Percentiles rank a stretch among this genome's conserved stretches.
phyloP scores from a whole-genome alignment of 2,888 invertebrate genomes.

The Nebria salina region DNA sequence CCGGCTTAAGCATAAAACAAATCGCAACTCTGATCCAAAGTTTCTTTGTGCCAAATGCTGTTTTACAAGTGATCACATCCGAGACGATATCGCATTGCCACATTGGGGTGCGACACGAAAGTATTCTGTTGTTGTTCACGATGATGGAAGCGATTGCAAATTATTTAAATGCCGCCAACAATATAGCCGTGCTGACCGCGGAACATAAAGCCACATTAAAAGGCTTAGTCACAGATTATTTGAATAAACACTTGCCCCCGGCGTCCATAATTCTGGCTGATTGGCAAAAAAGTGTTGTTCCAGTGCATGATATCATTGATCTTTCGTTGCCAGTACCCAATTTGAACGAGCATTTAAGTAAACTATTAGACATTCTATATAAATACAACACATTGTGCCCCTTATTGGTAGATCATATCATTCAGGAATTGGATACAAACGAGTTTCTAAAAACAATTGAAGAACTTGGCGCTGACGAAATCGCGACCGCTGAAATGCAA shows the following conservation, averaged over 20 bases:
- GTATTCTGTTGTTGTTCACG: slow-evolving; percentile 32
- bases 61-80: slow-evolving; percentile 63
- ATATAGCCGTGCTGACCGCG: slow-evolving; percentile 7
- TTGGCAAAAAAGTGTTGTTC: slow-evolving; percentile 56
- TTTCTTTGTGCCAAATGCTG: slow-evolving; percentile 64
- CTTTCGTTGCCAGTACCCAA: slow-evolving; percentile 45
- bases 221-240: slow-evolving; percentile 26
- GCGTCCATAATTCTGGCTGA: slow-evolving; percentile 57
- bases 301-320: slow-evolving; percentile 48
- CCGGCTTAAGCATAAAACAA: slow-evolving; percentile 65
- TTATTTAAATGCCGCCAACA: slow-evolving; percentile 25
- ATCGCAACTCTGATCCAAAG: slow-evolving; percentile 66
- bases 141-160: slow-evolving; percentile 33
- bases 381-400: slow-evolving; percentile 66
- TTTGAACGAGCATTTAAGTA: slow-evolving; percentile 53
- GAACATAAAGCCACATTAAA: slow-evolving; percentile 19
- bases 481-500: slow-evolving; percentile 58
- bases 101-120: slow-evolving; percentile 33
- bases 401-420: slow-evolving; percentile 62
- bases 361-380: slow-evolving; percentile 68
- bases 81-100: slow-evolving; percentile 60
- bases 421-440: slow-evolving; percentile 43
- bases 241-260: slow-evolving; percentile 57
- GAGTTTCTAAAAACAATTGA: slow-evolving; percentile 41
- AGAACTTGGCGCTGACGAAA: slow-evolving; percentile 54